Evolutionary conservation across 2,888 invertebrate species (phyloP), one percentile per base, ranked within the genome.

Genomic region (Sinotaia quadrata): DNA sequence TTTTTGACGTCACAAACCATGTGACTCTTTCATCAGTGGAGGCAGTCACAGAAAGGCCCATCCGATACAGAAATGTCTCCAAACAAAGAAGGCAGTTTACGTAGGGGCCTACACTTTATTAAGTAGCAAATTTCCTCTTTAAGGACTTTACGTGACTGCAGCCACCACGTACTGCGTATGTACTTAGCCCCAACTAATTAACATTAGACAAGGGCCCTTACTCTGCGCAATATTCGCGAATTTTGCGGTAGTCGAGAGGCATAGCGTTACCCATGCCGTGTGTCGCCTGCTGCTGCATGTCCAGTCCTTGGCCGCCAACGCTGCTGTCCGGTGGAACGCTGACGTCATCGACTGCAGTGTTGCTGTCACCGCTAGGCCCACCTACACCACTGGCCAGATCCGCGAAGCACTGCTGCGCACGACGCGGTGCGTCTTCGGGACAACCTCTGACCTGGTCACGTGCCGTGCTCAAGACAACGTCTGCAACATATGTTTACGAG

Each of bases 221-320:
- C 71, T 71, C 67, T 37, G 61, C 61, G 27, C 71, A 71, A 44
- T 71, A 71, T 54, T 71, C 67, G n/a, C 63, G 62, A 56, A 71
- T 71, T 54, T 57, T 67, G 21, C 52, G 36, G 47, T 71, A 71
- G 58, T 71, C 71, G 27, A 71, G 27, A 15, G 71, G 63, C 54
- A 71, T 51, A 7, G 52, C 41, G 15, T 51, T 33, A 12, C 41
- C 31, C 18, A 41, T 41, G 3, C 12, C 24, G 0, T 15, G 7
- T 1, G 21, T 15, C 7, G 36, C 36, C 24, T 2, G 36, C 7
- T 10, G 37, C n/a, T 24, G 41, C 15, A 2, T 7, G 21, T 34
- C 34, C 18, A 5, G 21, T 47, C 52, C 51, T 18, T 10, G 27
- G 12, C 49, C 61, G 15, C 18, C 33, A 36, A 10, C 37, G 21